phyloP scores from a whole-genome alignment of 2,113 vertebrate species.

The Saguinus imperator region DNA sequence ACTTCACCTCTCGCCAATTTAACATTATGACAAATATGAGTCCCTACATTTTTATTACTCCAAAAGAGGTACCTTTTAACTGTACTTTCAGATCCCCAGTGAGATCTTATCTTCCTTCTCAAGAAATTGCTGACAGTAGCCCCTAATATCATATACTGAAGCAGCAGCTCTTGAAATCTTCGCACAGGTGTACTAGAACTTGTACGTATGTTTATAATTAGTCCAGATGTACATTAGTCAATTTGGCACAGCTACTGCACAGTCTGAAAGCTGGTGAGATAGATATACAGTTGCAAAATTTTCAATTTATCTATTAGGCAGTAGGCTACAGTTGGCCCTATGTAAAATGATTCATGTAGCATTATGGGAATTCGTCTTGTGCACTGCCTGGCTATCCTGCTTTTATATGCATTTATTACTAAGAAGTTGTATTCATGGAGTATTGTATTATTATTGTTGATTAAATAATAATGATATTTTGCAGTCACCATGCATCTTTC shows the following conservation, averaged over 20 bases:
- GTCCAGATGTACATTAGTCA: neutral
- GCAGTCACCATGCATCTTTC: neutral
- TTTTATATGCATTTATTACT: neutral
- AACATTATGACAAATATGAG: neutral
- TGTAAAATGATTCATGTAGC: neutral
- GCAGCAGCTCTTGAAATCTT: neutral
- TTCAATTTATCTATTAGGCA: neutral
- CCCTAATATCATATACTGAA: neutral
- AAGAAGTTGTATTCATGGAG: neutral
- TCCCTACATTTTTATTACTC: neutral
- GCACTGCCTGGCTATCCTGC: neutral
- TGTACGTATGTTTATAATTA: neutral
- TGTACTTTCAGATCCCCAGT: fast-evolving
- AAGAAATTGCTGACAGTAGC: neutral
- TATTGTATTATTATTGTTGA: neutral
- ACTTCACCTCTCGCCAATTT: neutral
- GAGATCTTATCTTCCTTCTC: neutral
- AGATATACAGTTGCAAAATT: neutral
- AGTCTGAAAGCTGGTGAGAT: neutral
- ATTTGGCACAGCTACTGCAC: fast-evolving
- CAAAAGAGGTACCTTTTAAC: neutral
- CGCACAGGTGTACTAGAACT: fast-evolving
- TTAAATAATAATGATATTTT: conserved; percentile 48
- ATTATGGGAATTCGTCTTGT: neutral
- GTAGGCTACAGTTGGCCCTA: neutral